Base-by-base conservation (phyloP, 2,888 invertebrate species). In the Oligia latruncula region DNA sequence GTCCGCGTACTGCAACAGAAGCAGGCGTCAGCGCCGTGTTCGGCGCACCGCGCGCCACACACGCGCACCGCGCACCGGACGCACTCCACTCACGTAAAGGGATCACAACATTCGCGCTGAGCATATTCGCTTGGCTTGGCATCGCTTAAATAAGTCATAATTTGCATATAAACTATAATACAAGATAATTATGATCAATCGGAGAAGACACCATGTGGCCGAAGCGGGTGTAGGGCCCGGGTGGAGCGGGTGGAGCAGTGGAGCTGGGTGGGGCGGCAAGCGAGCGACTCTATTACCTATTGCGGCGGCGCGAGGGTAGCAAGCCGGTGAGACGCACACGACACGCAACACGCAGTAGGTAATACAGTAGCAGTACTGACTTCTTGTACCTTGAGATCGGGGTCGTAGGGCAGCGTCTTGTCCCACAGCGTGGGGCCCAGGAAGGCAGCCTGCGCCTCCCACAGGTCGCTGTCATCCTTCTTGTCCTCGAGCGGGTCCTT, bases 341-440 rank as follows among this genome's bases (percentile, higher is more conserved):
- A 92, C 92, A 93, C 94, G 90, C 91, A 90, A 94, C 94, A 95
- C 95, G 95, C 95, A 95, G 90, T 94, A 95, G 95, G 95, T 94
- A 95, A 95, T 93, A 93, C 93, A 95, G 94, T 94, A 89, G 92
- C 93, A 93, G 92, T 97, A 97, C 97, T 97, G 97, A 97, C 97
- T 97, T 97, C 97, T 96, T 97, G 97, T 98, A 99, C 99, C 98
- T 99, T 99, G 97, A 99, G 98, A 98, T 99, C 99, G 95, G 98
- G 98, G 97, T 99, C 99, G 95, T 99, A 99, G 92, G 98, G 98
- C 93, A 98, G 97, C 91, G 99, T 98, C 97, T 99, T 99, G 97
- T 99, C 99, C 99, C 99, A 99, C 87, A 99, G 97, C 96, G 98
- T 99, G 88, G 99, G 99, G 87, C 99, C 99, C 92, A 99, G 98